Evolutionary conservation across 2,888 invertebrate species (phyloP).

Genomic region (Lathronympha strigana): DNA sequence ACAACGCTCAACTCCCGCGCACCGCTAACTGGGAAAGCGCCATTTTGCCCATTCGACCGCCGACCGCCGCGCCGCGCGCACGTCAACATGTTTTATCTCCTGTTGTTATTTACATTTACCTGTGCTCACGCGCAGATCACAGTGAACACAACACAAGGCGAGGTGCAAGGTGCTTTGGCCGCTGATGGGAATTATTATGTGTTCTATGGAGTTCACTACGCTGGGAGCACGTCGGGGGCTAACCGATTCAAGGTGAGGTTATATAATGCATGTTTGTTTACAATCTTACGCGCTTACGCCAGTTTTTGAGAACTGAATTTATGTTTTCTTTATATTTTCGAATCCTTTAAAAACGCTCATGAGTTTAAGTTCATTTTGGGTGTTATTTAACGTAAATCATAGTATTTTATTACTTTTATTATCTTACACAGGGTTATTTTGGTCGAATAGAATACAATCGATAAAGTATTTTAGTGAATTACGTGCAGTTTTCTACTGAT

Average conservation of each 20-base stretch:
- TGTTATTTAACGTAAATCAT: too few species aligned
- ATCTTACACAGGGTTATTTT: too few species aligned
- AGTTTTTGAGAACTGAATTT: too few species aligned
- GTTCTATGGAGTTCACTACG: conserved; percentile 73
- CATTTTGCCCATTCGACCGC: conserved; percentile 31
- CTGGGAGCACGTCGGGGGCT: conserved; percentile 42
- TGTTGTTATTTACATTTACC: conserved; percentile 46
- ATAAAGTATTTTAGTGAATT: too few species aligned
- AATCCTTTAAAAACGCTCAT: too few species aligned
- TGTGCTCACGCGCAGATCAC: conserved; percentile 53
- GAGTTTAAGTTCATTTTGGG: too few species aligned
- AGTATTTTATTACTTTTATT: too few species aligned
- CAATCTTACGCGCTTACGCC: background rate
- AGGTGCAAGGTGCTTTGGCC: conserved; percentile 57
- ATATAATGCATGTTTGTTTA: conserved; percentile 15
- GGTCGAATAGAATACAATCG: too few species aligned
- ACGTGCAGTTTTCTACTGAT: too few species aligned
- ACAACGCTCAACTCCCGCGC: conserved; percentile 29
- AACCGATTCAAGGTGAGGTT: conserved; percentile 44
- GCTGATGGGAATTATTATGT: conserved; percentile 59
- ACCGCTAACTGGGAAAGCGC: background rate
- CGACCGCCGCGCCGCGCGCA: conserved; percentile 33
- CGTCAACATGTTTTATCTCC: conserved; percentile 43
- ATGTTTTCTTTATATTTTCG: too few species aligned
- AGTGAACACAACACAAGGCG: conserved; percentile 67